Evolutionary conservation across 2,888 invertebrate species (phyloP).

Genomic region (Sturmia bella): DNA sequence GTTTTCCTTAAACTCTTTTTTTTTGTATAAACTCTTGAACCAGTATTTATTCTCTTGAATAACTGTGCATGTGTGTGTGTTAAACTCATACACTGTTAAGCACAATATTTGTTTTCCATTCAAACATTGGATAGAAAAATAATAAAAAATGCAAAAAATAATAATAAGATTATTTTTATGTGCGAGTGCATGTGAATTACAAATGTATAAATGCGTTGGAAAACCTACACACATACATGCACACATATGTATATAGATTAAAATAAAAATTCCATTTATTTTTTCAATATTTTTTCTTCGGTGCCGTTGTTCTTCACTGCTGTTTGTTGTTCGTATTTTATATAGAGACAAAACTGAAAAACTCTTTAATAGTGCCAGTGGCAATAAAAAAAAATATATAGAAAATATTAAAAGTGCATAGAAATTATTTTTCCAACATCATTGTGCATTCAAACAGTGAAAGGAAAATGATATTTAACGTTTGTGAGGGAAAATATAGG

Average conservation of each 20-base stretch:
- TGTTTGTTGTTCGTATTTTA: not conserved
- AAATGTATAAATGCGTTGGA: not conserved
- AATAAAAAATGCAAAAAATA: conserved; percentile 29
- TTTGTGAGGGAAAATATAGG: no score
- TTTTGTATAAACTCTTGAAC: no score
- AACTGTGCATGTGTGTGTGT: not conserved
- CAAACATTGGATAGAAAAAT: conserved; percentile 59
- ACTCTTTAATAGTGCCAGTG: conserved; percentile 27
- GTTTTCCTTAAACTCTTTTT: no score
- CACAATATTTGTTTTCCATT: conserved; percentile 65
- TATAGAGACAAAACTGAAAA: conserved; percentile 21
- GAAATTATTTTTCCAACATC: conserved; percentile 16
- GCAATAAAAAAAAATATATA: conserved; percentile 15
- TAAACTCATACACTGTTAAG: conserved; percentile 1
- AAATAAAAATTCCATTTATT: conserved; percentile 54
- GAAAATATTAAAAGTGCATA: conserved; percentile 10
- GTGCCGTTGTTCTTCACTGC: conserved; percentile 13
- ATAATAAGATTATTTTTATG: conserved; percentile 16
- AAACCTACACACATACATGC: conserved; percentile 8
- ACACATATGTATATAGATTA: conserved; percentile 18
- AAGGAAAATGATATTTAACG: not conserved
- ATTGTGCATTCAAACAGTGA: not conserved
- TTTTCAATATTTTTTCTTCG: not conserved
- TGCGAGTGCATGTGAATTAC: not conserved
- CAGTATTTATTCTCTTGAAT: not conserved